Percentiles rank a stretch among this genome's conserved stretches.
These are phyloP conservation scores for Chloroclystis v-ata DNA, from an alignment of 2,888 invertebrate genomes.

Conservation along the genomic window DNA sequence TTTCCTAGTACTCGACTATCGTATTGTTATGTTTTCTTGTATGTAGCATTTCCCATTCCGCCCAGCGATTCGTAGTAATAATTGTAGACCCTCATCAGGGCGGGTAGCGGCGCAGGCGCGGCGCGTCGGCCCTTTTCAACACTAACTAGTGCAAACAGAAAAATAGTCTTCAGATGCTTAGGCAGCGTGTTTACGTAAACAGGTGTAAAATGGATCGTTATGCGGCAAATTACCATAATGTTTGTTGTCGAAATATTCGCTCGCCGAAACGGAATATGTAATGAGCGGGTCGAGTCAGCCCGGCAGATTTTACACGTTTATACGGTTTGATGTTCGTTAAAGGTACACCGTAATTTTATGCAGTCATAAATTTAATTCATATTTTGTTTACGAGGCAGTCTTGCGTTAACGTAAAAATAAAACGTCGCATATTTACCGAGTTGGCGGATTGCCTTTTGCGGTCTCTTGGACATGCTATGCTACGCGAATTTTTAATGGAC, in stretches of 20 bases:
- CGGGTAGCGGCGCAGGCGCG: conserved; percentile 30
- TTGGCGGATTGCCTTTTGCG: conserved; percentile 6
- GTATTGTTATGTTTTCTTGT: not conserved
- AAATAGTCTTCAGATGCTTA: conserved; percentile 59
- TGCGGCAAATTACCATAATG: conserved; percentile 71
- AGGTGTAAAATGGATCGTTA: conserved; percentile 72
- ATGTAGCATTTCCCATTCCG: not conserved
- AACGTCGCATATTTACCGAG: conserved; percentile 19
- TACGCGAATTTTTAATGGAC: not conserved
- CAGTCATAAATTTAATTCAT: conserved; percentile 56
- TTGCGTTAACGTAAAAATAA: conserved; percentile 30
- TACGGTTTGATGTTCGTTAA: conserved; percentile 55
- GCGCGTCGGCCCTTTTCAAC: conserved; percentile 36
- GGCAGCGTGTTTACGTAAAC: conserved; percentile 68
- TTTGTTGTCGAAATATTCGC: conserved; percentile 74
- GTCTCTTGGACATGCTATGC: not conserved
- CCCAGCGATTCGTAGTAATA: conserved; percentile 16
- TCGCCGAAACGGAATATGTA: conserved; percentile 64
- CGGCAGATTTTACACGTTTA: conserved; percentile 58
- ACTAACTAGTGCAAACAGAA: conserved; percentile 41
- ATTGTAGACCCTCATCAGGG: conserved; percentile 35
- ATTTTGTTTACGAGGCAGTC: conserved; percentile 43
- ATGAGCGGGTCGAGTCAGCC: conserved; percentile 57
- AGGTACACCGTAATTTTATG: conserved; percentile 59
- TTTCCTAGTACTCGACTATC: too few species aligned